Conservation (phyloP, 2,113 vertebrate genomes). For the Lonchura striata region DNA sequence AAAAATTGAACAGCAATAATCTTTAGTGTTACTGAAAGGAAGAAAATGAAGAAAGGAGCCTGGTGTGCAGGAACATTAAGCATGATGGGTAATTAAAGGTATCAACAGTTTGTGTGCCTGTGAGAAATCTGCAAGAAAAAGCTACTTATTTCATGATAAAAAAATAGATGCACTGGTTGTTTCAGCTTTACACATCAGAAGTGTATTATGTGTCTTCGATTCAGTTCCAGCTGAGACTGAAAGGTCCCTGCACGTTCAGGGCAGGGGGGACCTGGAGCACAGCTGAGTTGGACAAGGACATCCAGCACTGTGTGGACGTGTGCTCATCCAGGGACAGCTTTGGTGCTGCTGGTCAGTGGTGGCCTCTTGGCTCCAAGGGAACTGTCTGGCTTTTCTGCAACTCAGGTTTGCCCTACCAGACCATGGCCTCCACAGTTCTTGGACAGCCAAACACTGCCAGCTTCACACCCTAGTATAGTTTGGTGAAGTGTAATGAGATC, state of each 20-base stretch:
- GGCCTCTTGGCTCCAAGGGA: background rate
- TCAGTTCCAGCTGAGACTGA: background rate
- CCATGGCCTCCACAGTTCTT: background rate
- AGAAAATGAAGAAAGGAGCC: conserved; percentile 24
- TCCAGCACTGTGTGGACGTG: background rate
- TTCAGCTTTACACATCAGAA: conserved; percentile 53
- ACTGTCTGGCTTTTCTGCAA: background rate
- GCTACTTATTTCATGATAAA: conserved; percentile 36
- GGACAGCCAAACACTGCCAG: background rate
- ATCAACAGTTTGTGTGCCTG: conserved; percentile 27
- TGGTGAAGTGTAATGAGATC: background rate
- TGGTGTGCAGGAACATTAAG: conserved; percentile 27
- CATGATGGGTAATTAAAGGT: conserved; percentile 49
- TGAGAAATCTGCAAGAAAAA: conserved; percentile 55
- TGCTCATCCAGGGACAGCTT: background rate
- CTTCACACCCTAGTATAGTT: background rate
- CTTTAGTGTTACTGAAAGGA: conserved; percentile 66
- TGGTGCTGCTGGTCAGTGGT: background rate
- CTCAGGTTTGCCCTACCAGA: background rate
- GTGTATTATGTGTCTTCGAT: background rate
- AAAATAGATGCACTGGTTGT: conserved; percentile 68
- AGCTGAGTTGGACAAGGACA: background rate
- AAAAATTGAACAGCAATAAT: conserved; percentile 54
- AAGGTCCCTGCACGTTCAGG: background rate
- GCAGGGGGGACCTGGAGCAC: background rate